Evolutionary conservation across 2,797 vertebrate species (phyloP).

Genomic region (Falco rusticolus): DNA sequence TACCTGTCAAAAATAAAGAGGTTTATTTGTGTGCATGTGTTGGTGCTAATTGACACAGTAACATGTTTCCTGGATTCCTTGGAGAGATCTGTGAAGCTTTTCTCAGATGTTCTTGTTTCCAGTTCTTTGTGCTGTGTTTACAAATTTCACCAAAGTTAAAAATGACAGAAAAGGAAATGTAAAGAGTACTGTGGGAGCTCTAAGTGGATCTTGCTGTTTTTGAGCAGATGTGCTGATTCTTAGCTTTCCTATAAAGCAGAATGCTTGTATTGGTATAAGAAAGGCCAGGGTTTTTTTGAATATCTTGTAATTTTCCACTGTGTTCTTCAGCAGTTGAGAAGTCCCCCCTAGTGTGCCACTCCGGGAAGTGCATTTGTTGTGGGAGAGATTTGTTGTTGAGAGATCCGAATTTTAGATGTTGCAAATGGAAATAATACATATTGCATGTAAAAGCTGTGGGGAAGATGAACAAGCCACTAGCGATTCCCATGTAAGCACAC

Average conservation of each 20-base stretch:
- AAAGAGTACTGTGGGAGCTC: not conserved
- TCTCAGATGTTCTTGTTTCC: not conserved
- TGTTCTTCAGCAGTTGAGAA: slow-evolving; percentile 15
- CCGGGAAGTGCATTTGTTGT: slow-evolving; percentile 45
- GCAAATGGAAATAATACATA: not conserved
- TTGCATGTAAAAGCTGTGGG: not conserved
- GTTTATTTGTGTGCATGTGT: not conserved
- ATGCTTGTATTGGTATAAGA: not conserved
- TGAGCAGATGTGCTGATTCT: not conserved
- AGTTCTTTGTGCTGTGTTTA: not conserved
- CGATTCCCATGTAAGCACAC: not conserved
- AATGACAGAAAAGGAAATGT: not conserved
- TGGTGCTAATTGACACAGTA: not conserved
- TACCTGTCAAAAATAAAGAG: not conserved
- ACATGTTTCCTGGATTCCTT: not conserved
- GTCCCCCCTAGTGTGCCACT: slow-evolving; percentile 53
- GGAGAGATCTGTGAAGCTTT: not conserved
- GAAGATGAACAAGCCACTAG: slow-evolving; percentile 6
- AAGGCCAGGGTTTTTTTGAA: not conserved
- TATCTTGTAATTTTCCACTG: slow-evolving; percentile 50
- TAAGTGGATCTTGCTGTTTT: not conserved
- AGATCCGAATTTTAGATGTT: not conserved
- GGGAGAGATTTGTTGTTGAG: not conserved
- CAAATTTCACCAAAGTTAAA: not conserved
- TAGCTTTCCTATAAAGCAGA: not conserved